A percentile compares a stretch with the other conserved stretches of the same genome.
phyloP scores from a whole-genome alignment of 2,113 vertebrate species.

The Empidonax traillii region DNA sequence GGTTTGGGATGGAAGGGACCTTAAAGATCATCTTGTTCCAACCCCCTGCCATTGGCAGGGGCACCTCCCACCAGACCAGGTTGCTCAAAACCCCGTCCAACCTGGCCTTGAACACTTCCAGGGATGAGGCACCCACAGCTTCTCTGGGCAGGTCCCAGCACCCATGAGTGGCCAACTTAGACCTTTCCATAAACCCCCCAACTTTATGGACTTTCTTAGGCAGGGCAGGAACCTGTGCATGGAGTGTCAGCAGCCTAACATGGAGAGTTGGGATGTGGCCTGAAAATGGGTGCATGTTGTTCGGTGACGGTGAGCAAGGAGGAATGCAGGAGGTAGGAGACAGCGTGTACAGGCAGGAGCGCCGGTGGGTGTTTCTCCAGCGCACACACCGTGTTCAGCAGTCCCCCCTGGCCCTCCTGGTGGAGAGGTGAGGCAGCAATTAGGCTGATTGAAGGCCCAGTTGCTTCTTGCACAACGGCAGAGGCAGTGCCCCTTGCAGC shows the following conservation, averaged over 20 bases:
- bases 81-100: neutral
- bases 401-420: conserved; percentile 4
- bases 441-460: conserved; percentile 13
- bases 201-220: neutral
- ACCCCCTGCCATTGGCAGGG: neutral
- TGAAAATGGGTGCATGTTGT: neutral
- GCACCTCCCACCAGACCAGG: neutral
- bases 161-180: neutral
- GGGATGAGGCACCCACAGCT: neutral
- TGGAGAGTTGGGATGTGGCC: fast-evolving
- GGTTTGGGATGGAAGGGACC: neutral
- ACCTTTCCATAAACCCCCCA: neutral
- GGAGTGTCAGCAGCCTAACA: neutral
- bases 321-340: conserved; percentile 15
- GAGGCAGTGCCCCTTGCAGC: conserved; percentile 24
- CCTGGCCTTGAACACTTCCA: neutral
- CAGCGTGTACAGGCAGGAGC: neutral
- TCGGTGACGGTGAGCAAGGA: neutral
- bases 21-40: neutral
- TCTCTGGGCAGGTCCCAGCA: neutral
- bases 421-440: conserved; percentile 19
- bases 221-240: neutral
- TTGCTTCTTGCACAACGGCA: neutral
- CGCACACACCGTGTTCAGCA: neutral
- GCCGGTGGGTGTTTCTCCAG: neutral